These are phyloP conservation scores for Phaedon cochleariae DNA, from an alignment of 2,888 invertebrate species.

Conservation along the genomic window DNA sequence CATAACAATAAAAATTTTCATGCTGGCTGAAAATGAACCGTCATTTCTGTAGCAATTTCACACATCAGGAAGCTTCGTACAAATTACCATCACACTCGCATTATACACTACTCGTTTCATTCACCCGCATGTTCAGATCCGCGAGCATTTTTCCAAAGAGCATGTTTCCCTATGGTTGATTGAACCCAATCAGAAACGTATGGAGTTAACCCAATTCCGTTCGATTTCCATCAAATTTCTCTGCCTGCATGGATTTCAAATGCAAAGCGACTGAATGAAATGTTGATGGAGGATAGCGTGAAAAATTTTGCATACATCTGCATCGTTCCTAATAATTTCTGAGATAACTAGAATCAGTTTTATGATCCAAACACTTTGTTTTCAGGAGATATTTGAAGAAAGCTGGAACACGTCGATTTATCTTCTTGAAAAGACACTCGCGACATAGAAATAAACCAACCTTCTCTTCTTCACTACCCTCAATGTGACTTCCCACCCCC, in stretches of 20 bases:
- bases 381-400: no score
- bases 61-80: conserved; percentile 13
- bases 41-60: conserved; percentile 16
- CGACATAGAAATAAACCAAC: no score
- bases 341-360: no score
- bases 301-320: no score
- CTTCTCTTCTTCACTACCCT: no score
- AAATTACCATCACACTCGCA: conserved; percentile 14
- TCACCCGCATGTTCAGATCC: neutral
- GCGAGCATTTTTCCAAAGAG: conserved; percentile 1
- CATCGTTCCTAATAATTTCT: no score
- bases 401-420: no score
- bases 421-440: no score
- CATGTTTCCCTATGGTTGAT: conserved; percentile 11
- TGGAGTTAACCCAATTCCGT: conserved; percentile 13
- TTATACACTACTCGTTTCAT: conserved; percentile 3
- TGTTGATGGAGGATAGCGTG: neutral
- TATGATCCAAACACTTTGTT: no score
- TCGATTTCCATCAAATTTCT: neutral
- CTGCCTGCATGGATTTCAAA: neutral
- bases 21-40: neutral
- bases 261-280: neutral
- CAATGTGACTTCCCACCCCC: no score
- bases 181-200: conserved; percentile 18
- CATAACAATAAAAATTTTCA: conserved; percentile 12